phyloP scores from a whole-genome alignment of 2,888 invertebrate genomes.

The Polydrusus pterygomalis region DNA sequence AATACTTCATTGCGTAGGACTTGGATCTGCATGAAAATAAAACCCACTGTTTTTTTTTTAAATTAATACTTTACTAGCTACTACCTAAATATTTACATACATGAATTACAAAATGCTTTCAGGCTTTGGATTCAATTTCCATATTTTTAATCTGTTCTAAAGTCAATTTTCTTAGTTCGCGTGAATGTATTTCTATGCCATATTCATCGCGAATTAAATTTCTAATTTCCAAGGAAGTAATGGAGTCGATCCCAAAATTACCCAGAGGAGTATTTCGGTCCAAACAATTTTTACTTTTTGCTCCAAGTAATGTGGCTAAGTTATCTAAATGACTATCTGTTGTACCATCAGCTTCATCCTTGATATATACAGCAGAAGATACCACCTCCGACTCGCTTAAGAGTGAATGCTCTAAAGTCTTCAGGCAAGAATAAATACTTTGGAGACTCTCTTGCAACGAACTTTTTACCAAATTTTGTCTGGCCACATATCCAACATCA shows the following conservation, averaged over 20 bases:
- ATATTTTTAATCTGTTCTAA: constrained; percentile 3
- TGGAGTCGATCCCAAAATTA: constrained; percentile 21
- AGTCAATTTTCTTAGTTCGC: constrained; percentile 15
- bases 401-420: not conserved
- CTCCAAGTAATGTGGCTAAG: constrained; percentile 15
- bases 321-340: not conserved
- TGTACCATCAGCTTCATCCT: not conserved
- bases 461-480: not conserved
- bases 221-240: constrained; percentile 13
- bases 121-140: not conserved
- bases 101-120: too few species aligned
- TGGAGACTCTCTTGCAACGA: constrained; percentile 13
- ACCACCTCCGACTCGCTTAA: not conserved
- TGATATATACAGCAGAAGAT: constrained; percentile 2
- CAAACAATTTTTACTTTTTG: constrained; percentile 5
- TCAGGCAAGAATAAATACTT: constrained; percentile 12
- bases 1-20: not conserved
- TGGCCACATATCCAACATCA: constrained; percentile 12
- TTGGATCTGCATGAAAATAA: not conserved
- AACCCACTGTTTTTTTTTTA: not conserved
- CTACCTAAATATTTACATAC: not conserved
- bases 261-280: not conserved
- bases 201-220: not conserved
- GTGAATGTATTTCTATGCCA: constrained; percentile 3
- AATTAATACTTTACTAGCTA: not conserved